Evolutionary conservation across 2,113 vertebrate species (phyloP).

Genomic region (Osmerus eperlanus): DNA sequence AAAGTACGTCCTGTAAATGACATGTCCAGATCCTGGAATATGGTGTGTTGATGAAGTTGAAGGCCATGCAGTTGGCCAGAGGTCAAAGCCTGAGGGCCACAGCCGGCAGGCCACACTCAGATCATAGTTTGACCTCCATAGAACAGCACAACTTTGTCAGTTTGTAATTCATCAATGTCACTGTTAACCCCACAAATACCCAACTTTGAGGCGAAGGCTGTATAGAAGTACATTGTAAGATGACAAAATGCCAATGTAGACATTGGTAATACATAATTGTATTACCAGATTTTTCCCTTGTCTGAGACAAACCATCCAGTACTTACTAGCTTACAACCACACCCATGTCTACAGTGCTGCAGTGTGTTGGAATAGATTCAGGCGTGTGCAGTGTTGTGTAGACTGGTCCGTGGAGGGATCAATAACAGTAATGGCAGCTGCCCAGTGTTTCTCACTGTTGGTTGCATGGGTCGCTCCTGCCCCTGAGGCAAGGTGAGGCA

Average conservation of each 20-base stretch:
- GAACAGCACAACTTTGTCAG: background rate
- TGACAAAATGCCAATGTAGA: no score
- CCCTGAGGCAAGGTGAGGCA: slow-evolving; percentile 12
- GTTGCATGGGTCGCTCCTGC: background rate
- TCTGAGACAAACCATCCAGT: background rate
- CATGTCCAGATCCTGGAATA: background rate
- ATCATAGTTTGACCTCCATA: background rate
- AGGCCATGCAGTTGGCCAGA: background rate
- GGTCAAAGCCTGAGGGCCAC: background rate
- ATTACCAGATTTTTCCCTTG: no score
- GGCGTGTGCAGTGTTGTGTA: slow-evolving; percentile 9
- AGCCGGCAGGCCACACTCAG: background rate
- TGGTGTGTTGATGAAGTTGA: background rate
- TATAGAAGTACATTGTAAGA: no score
- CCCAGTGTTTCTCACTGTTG: background rate
- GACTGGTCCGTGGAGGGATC: slow-evolving; percentile 24
- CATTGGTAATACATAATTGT: no score
- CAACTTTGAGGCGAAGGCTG: background rate
- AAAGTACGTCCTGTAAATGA: background rate
- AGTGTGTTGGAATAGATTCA: slow-evolving; percentile 53
- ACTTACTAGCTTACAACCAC: slow-evolving; percentile 27
- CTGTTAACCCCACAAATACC: background rate
- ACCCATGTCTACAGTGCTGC: slow-evolving; percentile 58
- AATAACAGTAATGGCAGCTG: slow-evolving; percentile 12
- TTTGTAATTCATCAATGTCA: background rate